These are phyloP conservation scores for Sander lucioperca DNA, from an alignment of 2,113 vertebrate species.

Conservation along the genomic window DNA sequence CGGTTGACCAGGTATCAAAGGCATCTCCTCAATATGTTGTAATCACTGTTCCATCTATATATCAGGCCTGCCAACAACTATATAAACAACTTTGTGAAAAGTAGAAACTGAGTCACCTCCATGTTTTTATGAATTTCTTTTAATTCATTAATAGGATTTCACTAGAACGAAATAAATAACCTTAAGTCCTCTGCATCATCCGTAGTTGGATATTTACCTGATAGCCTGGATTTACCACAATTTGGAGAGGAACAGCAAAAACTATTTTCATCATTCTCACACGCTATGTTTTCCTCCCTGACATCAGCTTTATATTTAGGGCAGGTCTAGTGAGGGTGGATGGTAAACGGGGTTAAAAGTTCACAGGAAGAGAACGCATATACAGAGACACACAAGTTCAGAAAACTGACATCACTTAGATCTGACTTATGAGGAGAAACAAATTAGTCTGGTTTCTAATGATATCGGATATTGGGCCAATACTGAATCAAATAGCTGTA, in stretches of 20 bases:
- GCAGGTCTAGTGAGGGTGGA: background rate
- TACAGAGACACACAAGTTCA: no score
- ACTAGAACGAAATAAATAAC: background rate
- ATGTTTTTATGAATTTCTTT: background rate
- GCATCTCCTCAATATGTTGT: background rate
- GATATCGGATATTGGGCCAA: no score
- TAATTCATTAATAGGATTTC: background rate
- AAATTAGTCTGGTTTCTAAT: background rate
- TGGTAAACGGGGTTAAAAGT: background rate
- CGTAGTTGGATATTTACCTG: background rate
- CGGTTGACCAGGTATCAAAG: background rate
- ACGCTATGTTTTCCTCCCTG: background rate
- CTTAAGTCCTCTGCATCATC: background rate
- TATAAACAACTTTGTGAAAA: background rate
- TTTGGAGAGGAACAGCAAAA: background rate
- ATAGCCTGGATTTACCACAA: no score
- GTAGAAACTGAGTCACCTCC: background rate
- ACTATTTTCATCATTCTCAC: background rate
- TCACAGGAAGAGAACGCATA: no score
- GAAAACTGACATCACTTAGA: no score
- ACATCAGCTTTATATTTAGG: constrained; percentile 8
- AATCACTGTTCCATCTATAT: background rate
- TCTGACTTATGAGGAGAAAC: background rate
- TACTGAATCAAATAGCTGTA: no score
- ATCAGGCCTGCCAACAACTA: background rate